These are phyloP conservation scores for Mythimna vitellina DNA, from an alignment of 2,888 invertebrate species.

Conservation along the genomic window DNA sequence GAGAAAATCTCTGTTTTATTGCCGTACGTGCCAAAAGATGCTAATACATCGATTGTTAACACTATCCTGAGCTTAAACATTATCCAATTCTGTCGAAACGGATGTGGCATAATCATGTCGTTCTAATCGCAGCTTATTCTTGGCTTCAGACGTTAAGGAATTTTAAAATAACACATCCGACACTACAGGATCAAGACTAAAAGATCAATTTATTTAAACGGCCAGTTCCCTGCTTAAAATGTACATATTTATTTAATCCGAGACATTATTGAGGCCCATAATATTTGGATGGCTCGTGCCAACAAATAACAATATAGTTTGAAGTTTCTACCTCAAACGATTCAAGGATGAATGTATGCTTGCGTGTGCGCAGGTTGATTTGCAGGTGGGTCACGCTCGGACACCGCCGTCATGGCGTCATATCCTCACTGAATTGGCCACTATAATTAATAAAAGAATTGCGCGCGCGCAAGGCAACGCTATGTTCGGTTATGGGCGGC, in stretches of 20 bases:
- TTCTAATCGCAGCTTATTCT: slow-evolving; percentile 31
- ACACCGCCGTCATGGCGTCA: slow-evolving; percentile 86
- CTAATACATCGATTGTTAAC: slow-evolving; percentile 17
- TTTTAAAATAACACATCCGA: slow-evolving; percentile 47
- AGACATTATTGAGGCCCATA: slow-evolving; percentile 56
- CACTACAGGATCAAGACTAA: slow-evolving; percentile 52
- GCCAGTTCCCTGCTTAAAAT: slow-evolving; percentile 67
- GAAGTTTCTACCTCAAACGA: slow-evolving; percentile 73
- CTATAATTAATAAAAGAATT: slow-evolving; percentile 89
- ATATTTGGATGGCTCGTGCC: slow-evolving; percentile 73
- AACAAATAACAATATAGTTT: slow-evolving; percentile 72
- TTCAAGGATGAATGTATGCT: slow-evolving; percentile 87
- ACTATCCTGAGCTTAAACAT: not conserved
- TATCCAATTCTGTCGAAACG: slow-evolving; percentile 14
- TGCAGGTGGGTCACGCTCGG: slow-evolving; percentile 87
- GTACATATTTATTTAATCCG: slow-evolving; percentile 70
- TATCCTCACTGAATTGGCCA: slow-evolving; percentile 88
- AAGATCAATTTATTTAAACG: slow-evolving; percentile 64
- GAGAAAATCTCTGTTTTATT: slow-evolving; percentile 34
- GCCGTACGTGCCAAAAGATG: slow-evolving; percentile 8
- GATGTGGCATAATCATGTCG: slow-evolving; percentile 23
- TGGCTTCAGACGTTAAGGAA: slow-evolving; percentile 39
- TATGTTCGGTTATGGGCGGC: slow-evolving; percentile 84
- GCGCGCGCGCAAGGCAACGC: slow-evolving; percentile 83
- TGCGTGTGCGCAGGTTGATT: slow-evolving; percentile 76